Base-by-base conservation (phyloP, 2,888 invertebrate genomes). In the Bibio marci region DNA sequence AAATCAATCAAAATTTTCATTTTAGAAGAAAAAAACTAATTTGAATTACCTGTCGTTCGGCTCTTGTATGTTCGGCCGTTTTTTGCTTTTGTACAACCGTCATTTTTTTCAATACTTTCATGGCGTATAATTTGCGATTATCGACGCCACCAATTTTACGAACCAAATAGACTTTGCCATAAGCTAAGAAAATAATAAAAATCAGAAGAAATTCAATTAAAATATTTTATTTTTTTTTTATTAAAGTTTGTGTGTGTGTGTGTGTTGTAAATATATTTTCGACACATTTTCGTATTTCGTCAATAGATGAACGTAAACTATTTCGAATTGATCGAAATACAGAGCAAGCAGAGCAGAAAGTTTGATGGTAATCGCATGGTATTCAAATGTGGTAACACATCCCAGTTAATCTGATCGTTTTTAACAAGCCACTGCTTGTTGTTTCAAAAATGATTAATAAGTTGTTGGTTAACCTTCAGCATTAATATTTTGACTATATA, bases 51-150 rank as follows among this genome's bases (percentile, higher is more conserved):
- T 94, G 87, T 64, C 95, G 69, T 64, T 97, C 95, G 39, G 94
- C 94, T 67, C 86, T 80, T 25, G 94, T 95, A 65, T 97, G 97
- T 58, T 97, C 97, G 11, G 91, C 82, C 41, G 91, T 91, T 67
- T 92, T 92, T 58, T 86, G 78, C 66, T 90, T 91, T 62, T 86
- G 87, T 30, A 91, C 86, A 51, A 94, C 91, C 22, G 87, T 81
- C 39, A 88, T 87, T 60, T 95, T 95, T 64, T 91, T 91, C 56
- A 95, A 67, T 48, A 95, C 92, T 65, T 97, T 97, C 94, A 97
- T 95, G 41, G 95, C 95, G 66, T 95, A 97, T 44, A 95, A 70
- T 49, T 85, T 80, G 36, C 83, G 83, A 52, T 80, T 73, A 65
- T 97, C 95, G 42, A 71, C 64, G 35, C 83, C 94, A 41, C 80